phyloP scores from a whole-genome alignment of 2,113 vertebrate genomes.

The Psettodes erumei region DNA sequence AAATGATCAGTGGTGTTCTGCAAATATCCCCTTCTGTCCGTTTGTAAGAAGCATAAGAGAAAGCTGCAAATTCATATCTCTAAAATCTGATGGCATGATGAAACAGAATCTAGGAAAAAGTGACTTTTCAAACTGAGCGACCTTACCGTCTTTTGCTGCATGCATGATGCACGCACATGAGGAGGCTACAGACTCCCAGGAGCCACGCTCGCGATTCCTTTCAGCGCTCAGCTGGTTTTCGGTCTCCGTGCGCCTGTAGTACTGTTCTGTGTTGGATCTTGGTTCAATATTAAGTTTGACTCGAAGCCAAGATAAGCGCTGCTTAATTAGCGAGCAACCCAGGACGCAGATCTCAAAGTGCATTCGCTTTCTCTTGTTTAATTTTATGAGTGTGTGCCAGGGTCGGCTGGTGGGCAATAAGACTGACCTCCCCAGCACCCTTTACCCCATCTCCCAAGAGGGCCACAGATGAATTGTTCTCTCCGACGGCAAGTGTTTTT shows the following conservation, averaged over 20 bases:
- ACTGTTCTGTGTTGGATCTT: conserved; percentile 60
- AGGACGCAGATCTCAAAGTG: conserved; percentile 57
- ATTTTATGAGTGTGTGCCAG: conserved; percentile 53
- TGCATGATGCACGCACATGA: conserved; percentile 10
- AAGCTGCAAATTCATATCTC: not conserved
- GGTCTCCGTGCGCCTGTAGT: conserved; percentile 32
- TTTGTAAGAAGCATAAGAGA: not conserved
- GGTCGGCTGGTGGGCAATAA: conserved; percentile 49
- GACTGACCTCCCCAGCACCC: conserved; percentile 63
- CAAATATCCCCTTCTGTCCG: not conserved
- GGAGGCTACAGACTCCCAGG: conserved; percentile 54
- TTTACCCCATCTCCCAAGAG: conserved; percentile 42
- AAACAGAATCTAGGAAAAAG: not conserved
- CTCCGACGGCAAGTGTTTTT: conserved; percentile 74
- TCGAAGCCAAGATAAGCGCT: conserved; percentile 70
- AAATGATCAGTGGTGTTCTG: not conserved
- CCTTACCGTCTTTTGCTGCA: not conserved
- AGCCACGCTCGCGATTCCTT: conserved; percentile 55
- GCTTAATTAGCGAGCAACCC: conserved; percentile 74
- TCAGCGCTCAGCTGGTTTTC: conserved; percentile 45
- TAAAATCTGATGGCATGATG: conserved; percentile 5
- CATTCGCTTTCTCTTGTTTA: conserved; percentile 63
- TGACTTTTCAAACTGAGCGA: not conserved
- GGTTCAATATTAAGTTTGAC: conserved; percentile 75
- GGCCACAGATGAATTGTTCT: conserved; percentile 73